Evolutionary conservation across 2,888 invertebrate species (phyloP).

Genomic region (Psylliodes chrysocephalus): DNA sequence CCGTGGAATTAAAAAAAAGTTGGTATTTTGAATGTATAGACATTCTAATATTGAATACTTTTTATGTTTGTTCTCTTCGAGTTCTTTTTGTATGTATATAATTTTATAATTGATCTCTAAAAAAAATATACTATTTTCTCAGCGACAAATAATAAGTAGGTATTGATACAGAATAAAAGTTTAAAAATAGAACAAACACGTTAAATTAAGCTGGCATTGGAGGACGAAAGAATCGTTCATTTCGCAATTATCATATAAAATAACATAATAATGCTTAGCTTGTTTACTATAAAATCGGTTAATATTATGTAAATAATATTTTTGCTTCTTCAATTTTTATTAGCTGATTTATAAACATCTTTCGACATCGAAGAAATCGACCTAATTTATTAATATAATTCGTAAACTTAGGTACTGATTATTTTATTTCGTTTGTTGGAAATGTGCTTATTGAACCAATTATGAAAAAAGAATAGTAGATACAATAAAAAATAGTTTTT

Average conservation of each 20-base stretch:
- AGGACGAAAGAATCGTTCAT: conserved; percentile 11
- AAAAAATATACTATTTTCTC: too few species aligned
- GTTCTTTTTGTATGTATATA: too few species aligned
- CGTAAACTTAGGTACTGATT: neutral
- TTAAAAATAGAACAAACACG: conserved; percentile 7
- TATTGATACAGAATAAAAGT: neutral
- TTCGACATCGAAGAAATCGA: conserved; percentile 16
- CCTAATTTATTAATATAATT: conserved; percentile 16
- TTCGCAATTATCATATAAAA: conserved; percentile 18
- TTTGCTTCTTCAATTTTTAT: conserved; percentile 20
- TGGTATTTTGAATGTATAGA: too few species aligned
- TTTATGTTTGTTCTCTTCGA: too few species aligned
- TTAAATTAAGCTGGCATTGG: conserved; percentile 5
- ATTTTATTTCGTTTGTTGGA: neutral
- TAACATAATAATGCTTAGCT: conserved; percentile 23
- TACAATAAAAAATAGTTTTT: too few species aligned
- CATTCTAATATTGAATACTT: too few species aligned
- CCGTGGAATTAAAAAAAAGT: too few species aligned
- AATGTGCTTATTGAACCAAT: neutral
- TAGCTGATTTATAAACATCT: conserved; percentile 12
- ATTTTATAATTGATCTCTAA: too few species aligned
- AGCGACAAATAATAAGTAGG: too few species aligned
- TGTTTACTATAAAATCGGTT: conserved; percentile 28
- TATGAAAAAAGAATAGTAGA: too few species aligned
- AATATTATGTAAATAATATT: conserved; percentile 32